Evolutionary conservation across 2,888 invertebrate genomes (phyloP).

Genomic region (Sericinus montela): DNA sequence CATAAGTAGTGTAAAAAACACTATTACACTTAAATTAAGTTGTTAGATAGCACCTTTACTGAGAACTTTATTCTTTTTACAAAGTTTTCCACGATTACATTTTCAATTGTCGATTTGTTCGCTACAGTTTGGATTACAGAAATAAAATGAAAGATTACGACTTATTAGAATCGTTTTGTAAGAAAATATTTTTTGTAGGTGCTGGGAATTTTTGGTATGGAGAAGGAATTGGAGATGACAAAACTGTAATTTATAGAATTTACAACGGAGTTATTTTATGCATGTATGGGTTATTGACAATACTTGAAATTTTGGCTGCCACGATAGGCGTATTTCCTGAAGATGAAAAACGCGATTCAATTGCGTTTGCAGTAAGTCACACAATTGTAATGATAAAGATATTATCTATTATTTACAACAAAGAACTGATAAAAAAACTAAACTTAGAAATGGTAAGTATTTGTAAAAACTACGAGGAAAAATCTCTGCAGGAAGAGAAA

Average conservation of each 20-base stretch:
- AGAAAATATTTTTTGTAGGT: slow-evolving; percentile 51
- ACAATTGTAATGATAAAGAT: slow-evolving; percentile 60
- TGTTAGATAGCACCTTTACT: slow-evolving; percentile 9
- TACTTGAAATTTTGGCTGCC: slow-evolving; percentile 60
- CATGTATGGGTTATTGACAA: slow-evolving; percentile 49
- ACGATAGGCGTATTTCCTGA: slow-evolving; percentile 52
- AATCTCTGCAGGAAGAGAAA: slow-evolving; percentile 42
- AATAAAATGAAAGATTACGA: slow-evolving; percentile 50
- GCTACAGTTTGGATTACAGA: neutral
- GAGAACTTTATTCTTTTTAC: slow-evolving; percentile 1
- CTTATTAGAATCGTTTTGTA: slow-evolving; percentile 48
- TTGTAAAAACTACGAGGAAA: slow-evolving; percentile 49
- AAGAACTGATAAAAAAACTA: slow-evolving; percentile 43
- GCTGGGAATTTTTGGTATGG: slow-evolving; percentile 65
- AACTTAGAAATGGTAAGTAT: slow-evolving; percentile 48
- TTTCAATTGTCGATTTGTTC: neutral
- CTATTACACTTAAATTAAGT: slow-evolving; percentile 1
- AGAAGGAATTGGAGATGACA: slow-evolving; percentile 47
- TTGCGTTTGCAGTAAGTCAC: slow-evolving; percentile 61
- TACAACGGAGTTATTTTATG: slow-evolving; percentile 39
- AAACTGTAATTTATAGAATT: slow-evolving; percentile 41
- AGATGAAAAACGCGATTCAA: slow-evolving; percentile 58
- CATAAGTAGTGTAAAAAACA: too few species aligned
- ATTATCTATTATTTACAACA: slow-evolving; percentile 46
- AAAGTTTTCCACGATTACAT: neutral